Evolutionary conservation across 1,140 invertebrate species (phyloP), one percentile per base, ranked within the genome.

Genomic region (Bathynomus jamesi): DNA sequence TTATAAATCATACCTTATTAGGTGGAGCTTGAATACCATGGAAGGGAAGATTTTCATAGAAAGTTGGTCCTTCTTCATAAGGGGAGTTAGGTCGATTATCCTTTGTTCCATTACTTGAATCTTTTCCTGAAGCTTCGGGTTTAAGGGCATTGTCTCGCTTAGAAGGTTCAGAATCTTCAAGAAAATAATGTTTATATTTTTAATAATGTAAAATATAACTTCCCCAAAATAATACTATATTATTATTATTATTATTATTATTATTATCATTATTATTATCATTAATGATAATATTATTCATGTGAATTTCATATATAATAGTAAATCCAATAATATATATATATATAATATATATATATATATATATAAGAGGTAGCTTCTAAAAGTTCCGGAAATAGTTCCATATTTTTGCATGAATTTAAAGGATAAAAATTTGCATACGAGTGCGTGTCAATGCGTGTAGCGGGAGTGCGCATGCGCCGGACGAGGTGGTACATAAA

Each of bases 41-140:
- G 86, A 95, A 95, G 72, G 93, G 92, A 80, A 95, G 86, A 83
- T 95, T 95, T 85, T 95, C 92, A 85, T 95, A 95, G 82, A 94
- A 91, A 74, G 90, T 90, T 81, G 85, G 87, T 71, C 83, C 83
- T 69, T 81, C 81, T 60, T 75, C 72, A 32, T 67, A 28, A 61
- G 72, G 63, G 67, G 78, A 46, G 31, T 70, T 69, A 30, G 74
- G 64, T 68, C 72, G 72, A 71, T 75, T 70, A 72, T 77, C 61
- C 76, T 78, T 79, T 74, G 77, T 66, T 67, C 79, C 78, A 68
- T 65, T 68, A 62, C 65, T 25, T 25, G 70, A 64, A 25, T 69
- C 40, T 53, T 53, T 53, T 53, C 40, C 40, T 5, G 40, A 53
- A 53, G 40, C 21, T 53, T 53, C 40, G 7, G 32, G 21, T 53